Conservation (phyloP, 2,888 invertebrate species). For the Andrena praecox region DNA sequence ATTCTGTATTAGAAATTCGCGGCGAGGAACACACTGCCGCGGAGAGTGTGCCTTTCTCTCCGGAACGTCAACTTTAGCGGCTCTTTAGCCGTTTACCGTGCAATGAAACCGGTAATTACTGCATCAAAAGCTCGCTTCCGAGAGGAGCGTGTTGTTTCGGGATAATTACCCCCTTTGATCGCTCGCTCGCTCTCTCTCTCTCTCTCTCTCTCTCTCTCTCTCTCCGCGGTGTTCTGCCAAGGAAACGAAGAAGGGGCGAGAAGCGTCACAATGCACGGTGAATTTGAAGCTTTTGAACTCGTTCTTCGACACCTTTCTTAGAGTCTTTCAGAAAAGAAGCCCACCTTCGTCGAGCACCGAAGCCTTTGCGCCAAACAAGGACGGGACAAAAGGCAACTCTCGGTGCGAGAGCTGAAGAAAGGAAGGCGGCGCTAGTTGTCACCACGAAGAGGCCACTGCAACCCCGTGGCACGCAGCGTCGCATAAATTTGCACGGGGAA, state of each 20-base stretch:
- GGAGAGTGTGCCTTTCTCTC: background rate
- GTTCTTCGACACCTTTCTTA: no score
- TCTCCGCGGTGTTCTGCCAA: background rate
- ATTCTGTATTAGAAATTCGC: constrained; percentile 50
- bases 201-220: background rate
- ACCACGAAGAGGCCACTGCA: background rate
- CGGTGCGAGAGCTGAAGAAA: background rate
- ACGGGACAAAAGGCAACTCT: no score
- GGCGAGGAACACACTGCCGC: constrained; percentile 28
- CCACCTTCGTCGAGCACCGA: no score
- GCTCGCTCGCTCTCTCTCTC: background rate
- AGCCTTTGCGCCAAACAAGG: no score
- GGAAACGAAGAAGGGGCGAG: background rate
- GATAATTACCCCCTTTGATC: constrained; percentile 1
- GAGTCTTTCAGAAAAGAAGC: no score
- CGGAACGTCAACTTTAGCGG: constrained; percentile 39
- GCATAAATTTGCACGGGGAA: constrained; percentile 5
- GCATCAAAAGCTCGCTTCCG: background rate
- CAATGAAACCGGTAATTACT: constrained; percentile 32
- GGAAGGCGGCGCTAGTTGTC: background rate
- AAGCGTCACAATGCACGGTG: background rate
- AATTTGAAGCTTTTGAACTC: background rate
- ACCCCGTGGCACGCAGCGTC: background rate
- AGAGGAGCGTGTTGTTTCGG: background rate
- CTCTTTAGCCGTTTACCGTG: constrained; percentile 37